phyloP scores from a whole-genome alignment of 2,113 vertebrate genomes.

The Rhynchomys soricoides region DNA sequence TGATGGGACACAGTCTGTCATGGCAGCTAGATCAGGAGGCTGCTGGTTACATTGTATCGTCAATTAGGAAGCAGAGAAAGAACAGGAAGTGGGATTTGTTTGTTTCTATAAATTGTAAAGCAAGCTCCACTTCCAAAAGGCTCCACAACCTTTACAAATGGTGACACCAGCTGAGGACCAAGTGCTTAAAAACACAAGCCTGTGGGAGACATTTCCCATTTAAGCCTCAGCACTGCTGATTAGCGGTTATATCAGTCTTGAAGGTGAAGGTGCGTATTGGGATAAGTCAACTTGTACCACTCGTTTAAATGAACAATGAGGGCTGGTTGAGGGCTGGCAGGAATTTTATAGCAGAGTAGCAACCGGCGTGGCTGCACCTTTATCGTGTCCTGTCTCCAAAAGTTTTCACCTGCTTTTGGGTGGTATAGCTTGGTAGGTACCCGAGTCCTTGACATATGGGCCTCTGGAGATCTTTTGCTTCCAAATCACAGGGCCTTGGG shows the following conservation, averaged over 20 bases:
- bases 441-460: background rate
- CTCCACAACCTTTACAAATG: no score
- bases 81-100: background rate
- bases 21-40: background rate
- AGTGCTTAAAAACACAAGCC: background rate
- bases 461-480: background rate
- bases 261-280: background rate
- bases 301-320: background rate
- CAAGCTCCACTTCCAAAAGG: no score
- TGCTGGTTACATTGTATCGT: no score
- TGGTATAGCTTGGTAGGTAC: background rate
- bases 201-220: background rate
- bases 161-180: background rate
- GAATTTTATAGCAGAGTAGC: background rate
- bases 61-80: background rate
- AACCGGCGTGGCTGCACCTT: background rate
- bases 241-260: background rate
- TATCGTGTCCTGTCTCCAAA: background rate
- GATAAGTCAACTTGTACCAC: background rate
- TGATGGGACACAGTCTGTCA: background rate
- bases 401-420: background rate
- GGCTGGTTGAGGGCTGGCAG: background rate
- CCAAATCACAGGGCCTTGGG: background rate
- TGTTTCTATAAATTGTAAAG: background rate
- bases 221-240: background rate